A percentile compares a stretch with the other conserved stretches of the same genome.
phyloP scores from a whole-genome alignment of 2,113 vertebrate genomes.

The Callipepla californica region DNA sequence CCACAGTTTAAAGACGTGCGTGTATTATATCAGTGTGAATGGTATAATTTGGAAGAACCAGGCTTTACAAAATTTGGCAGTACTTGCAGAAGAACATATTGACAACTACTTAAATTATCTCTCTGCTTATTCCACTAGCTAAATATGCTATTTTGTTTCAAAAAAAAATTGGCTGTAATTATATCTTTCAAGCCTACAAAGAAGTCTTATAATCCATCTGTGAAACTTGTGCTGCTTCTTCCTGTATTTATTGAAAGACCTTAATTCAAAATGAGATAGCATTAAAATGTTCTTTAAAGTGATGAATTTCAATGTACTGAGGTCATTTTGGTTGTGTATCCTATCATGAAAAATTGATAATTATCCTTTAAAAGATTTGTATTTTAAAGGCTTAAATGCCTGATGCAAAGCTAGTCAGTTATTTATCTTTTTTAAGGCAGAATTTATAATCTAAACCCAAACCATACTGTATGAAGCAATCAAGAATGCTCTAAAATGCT shows the following conservation, averaged over 20 bases:
- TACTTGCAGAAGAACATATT: background rate
- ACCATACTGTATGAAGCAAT: background rate
- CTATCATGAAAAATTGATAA: background rate
- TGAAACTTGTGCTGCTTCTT: slow-evolving; percentile 4
- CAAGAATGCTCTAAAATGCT: background rate
- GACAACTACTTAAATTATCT: background rate
- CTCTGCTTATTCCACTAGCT: background rate
- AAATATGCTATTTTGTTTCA: background rate
- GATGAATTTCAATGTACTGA: background rate
- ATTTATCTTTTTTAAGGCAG: background rate
- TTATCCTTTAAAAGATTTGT: background rate
- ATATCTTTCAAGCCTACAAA: slow-evolving; percentile 2
- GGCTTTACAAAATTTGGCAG: background rate
- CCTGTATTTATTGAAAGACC: background rate
- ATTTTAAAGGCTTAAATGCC: slow-evolving; percentile 17
- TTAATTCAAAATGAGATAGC: slow-evolving; percentile 2
- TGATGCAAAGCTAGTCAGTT: slow-evolving; percentile 10
- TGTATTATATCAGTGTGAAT: background rate
- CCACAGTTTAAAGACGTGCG: background rate
- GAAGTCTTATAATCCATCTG: background rate
- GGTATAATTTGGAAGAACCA: background rate
- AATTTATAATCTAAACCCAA: background rate
- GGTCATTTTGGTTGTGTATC: background rate
- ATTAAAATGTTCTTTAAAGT: background rate
- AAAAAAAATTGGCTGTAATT: slow-evolving; percentile 7